These are phyloP conservation scores for Drosophila neotestacea DNA, from an alignment of 2,888 invertebrate genomes.

Conservation along the genomic window DNA sequence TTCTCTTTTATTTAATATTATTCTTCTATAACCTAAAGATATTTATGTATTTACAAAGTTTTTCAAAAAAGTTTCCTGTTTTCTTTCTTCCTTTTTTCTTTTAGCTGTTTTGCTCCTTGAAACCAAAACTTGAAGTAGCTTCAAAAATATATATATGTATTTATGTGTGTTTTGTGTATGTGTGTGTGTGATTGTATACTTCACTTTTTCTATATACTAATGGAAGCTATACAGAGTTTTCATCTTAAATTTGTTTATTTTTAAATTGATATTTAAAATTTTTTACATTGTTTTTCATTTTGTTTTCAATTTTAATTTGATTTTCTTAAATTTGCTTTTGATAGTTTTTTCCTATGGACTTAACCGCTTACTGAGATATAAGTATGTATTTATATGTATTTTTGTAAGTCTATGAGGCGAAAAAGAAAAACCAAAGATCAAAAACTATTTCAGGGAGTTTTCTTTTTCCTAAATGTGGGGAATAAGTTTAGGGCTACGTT, in stretches of 20 bases:
- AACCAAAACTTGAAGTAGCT: slow-evolving; percentile 62
- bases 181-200: slow-evolving; percentile 22
- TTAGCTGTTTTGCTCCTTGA: slow-evolving; percentile 22
- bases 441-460: slow-evolving; percentile 16
- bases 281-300: slow-evolving; percentile 11
- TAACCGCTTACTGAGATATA: slow-evolving; percentile 30
- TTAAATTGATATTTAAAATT: slow-evolving; percentile 3
- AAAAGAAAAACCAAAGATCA: slow-evolving; percentile 1
- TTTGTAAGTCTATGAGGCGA: slow-evolving; percentile 18
- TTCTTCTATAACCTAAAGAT: slow-evolving; percentile 30
- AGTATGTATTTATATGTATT: slow-evolving; percentile 5
- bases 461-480: slow-evolving; percentile 6
- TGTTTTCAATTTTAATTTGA: slow-evolving; percentile 19
- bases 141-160: slow-evolving; percentile 48
- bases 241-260: slow-evolving; percentile 1
- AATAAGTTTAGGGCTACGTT: slow-evolving; percentile 26
- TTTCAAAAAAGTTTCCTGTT: slow-evolving; percentile 52
- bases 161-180: slow-evolving; percentile 6
- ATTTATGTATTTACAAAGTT: slow-evolving; percentile 44
- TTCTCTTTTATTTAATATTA: slow-evolving; percentile 7
- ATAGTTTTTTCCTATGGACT: slow-evolving; percentile 30
- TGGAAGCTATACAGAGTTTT: slow-evolving; percentile 61
- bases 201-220: slow-evolving; percentile 48
- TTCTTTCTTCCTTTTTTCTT: slow-evolving; percentile 17
- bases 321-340: slow-evolving; percentile 25